Evolutionary conservation across 2,113 vertebrate genomes (phyloP).

Genomic region (Mus spicilegus): DNA sequence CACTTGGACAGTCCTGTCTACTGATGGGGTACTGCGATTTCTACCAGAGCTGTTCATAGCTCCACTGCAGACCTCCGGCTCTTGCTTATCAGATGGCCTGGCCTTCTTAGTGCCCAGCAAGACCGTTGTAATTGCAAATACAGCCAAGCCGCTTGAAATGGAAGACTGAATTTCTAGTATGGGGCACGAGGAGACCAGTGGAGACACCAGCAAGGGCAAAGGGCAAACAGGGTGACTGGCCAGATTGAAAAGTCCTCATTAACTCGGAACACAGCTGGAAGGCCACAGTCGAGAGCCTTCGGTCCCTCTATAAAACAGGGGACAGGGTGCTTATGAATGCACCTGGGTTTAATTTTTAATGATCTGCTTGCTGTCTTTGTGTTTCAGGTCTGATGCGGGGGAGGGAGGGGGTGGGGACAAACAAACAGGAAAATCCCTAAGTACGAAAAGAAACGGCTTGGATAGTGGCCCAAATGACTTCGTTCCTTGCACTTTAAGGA

Average conservation of each 20-base stretch:
- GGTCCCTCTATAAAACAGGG: background rate
- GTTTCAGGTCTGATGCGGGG: constrained; percentile 58
- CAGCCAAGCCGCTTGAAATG: background rate
- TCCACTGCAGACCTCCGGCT: constrained; percentile 71
- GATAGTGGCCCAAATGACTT: constrained; percentile 37
- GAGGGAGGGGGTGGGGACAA: too few species aligned
- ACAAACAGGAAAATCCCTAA: constrained; percentile 64
- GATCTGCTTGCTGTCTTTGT: constrained; percentile 68
- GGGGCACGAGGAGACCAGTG: background rate
- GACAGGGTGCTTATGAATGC: background rate
- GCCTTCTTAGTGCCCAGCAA: constrained; percentile 65
- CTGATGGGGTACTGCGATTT: constrained; percentile 71
- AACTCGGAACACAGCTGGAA: constrained; percentile 57
- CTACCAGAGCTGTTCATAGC: constrained; percentile 75
- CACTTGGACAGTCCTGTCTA: constrained; percentile 57
- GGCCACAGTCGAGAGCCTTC: background rate
- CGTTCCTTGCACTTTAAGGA: constrained; percentile 38
- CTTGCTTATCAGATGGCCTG: constrained; percentile 66
- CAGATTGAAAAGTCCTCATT: constrained; percentile 68
- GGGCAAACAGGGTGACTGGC: constrained; percentile 57
- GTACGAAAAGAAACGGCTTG: constrained; percentile 45
- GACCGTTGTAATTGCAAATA: constrained; percentile 72
- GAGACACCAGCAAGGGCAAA: constrained; percentile 29
- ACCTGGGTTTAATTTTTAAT: constrained; percentile 81
- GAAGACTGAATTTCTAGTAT: constrained; percentile 48